These are phyloP conservation scores for Nannoperca australis DNA, from an alignment of 2,797 vertebrate genomes.

Conservation along the genomic window DNA sequence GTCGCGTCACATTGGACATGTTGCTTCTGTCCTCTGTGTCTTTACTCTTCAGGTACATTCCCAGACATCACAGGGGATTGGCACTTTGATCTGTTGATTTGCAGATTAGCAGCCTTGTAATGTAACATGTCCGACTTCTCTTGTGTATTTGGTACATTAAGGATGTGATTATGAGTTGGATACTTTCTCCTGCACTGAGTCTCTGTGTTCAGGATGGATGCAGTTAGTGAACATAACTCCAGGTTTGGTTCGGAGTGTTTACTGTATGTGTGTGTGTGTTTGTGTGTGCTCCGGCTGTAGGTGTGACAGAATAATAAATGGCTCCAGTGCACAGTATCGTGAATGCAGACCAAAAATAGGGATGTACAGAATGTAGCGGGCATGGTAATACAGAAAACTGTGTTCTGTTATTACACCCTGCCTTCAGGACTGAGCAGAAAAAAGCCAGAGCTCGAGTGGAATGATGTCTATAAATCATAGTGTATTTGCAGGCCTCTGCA, in stretches of 20 bases:
- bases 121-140: constrained; percentile 15
- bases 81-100: constrained; percentile 25
- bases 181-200: constrained; percentile 9
- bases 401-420: constrained; percentile 46
- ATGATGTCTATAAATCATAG: constrained; percentile 66
- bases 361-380: constrained; percentile 31
- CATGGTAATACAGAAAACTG: constrained; percentile 49
- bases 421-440: constrained; percentile 32
- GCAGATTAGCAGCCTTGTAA: constrained; percentile 33
- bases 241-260: constrained; percentile 31
- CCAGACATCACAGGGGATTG: constrained; percentile 24
- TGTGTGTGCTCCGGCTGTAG: constrained; percentile 31
- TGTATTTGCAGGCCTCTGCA: constrained; percentile 32
- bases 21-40: neutral
- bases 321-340: constrained; percentile 28
- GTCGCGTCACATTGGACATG: neutral
- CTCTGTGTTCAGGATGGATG: constrained; percentile 22
- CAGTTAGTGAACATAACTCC: constrained; percentile 37
- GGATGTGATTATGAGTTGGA: constrained; percentile 10
- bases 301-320: constrained; percentile 79
- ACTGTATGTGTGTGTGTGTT: constrained; percentile 30
- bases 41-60: constrained; percentile 13
- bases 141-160: constrained; percentile 12
- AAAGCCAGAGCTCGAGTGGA: constrained; percentile 13
- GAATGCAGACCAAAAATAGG: constrained; percentile 51